A percentile compares a stretch with the other conserved stretches of the same genome.
Conservation (phyloP, 2,888 invertebrate genomes). For the Apomyelois bistriatella region DNA sequence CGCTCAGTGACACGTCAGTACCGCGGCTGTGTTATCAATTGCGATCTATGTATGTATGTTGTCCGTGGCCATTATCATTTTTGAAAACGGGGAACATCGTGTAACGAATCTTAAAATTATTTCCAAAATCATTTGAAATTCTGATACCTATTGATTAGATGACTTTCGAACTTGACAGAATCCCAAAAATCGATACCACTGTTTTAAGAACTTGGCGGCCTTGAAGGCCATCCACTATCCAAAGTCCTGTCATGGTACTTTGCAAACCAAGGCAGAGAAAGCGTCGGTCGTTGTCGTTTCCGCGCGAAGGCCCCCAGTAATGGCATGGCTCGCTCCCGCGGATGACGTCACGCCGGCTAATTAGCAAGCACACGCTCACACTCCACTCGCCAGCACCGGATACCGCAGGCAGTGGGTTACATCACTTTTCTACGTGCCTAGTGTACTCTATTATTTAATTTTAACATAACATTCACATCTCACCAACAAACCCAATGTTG, state of each 20-base stretch:
- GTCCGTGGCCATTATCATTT: slow-evolving; percentile 23
- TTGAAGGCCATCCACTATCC: slow-evolving; percentile 42
- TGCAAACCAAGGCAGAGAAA: slow-evolving; percentile 55
- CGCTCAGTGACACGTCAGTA: slow-evolving; percentile 66
- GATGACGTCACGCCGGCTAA: slow-evolving; percentile 69
- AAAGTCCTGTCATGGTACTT: slow-evolving; percentile 36
- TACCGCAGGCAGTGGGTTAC: slow-evolving; percentile 73
- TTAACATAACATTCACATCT: not conserved
- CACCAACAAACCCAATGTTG: not conserved
- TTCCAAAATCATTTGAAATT: no score
- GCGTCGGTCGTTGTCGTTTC: slow-evolving; percentile 76
- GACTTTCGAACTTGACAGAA: no score
- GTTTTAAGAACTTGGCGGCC: slow-evolving; percentile 26
- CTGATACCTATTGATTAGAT: no score
- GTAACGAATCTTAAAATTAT: not conserved
- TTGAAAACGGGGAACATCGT: not conserved
- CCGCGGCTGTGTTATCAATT: slow-evolving; percentile 63
- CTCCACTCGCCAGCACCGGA: slow-evolving; percentile 48
- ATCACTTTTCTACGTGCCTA: slow-evolving; percentile 60
- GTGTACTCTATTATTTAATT: slow-evolving; percentile 44
- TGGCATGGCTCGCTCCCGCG: slow-evolving; percentile 55
- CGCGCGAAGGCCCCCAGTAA: slow-evolving; percentile 72
- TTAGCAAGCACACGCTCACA: slow-evolving; percentile 63
- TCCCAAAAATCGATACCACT: not conserved
- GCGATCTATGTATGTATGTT: slow-evolving; percentile 46